Evolutionary conservation across 1,140 invertebrate species (phyloP).

Genomic region (Drosophila obscura): DNA sequence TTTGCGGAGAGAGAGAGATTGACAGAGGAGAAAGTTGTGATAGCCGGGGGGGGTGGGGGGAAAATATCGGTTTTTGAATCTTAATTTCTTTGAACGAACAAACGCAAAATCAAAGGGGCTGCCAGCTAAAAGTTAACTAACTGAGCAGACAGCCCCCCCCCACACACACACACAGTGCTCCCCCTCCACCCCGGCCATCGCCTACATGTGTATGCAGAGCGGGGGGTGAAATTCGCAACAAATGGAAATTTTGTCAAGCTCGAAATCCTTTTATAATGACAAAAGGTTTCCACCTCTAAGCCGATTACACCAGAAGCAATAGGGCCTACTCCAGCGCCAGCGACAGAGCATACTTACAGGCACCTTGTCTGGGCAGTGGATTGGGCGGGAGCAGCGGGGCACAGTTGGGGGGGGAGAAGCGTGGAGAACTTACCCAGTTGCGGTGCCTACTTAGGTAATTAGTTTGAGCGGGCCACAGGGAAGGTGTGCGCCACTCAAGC

Average conservation of each 20-base stretch:
- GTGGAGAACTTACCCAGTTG: conserved; percentile 1
- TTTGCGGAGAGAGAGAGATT: too few species aligned
- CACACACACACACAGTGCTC: not conserved
- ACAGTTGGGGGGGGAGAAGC: not conserved
- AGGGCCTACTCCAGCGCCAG: conserved; percentile 16
- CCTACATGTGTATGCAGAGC: not conserved
- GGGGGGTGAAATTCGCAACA: conserved; percentile 57
- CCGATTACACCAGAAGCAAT: conserved; percentile 68
- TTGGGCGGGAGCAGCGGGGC: not conserved
- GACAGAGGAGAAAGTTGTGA: not conserved
- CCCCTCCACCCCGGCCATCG: not conserved
- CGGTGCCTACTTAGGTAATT: conserved; percentile 29
- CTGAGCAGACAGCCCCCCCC: not conserved
- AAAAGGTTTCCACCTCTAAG: conserved; percentile 82
- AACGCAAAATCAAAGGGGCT: conserved; percentile 47
- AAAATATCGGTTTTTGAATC: conserved; percentile 77
- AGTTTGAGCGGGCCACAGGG: conserved; percentile 4
- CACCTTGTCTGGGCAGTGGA: conserved; percentile 24
- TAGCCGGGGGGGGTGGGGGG: conserved; percentile 14
- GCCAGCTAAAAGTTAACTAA: conserved; percentile 71
- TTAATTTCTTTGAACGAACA: conserved; percentile 66
- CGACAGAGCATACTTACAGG: conserved; percentile 34
- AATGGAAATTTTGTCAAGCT: conserved; percentile 81
- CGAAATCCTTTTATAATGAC: conserved; percentile 82
- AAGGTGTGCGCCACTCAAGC: not conserved